A percentile compares a stretch with the other conserved stretches of the same genome.
Conservation (phyloP, 2,113 vertebrate species). For the Protobothrops flavoviridis region DNA sequence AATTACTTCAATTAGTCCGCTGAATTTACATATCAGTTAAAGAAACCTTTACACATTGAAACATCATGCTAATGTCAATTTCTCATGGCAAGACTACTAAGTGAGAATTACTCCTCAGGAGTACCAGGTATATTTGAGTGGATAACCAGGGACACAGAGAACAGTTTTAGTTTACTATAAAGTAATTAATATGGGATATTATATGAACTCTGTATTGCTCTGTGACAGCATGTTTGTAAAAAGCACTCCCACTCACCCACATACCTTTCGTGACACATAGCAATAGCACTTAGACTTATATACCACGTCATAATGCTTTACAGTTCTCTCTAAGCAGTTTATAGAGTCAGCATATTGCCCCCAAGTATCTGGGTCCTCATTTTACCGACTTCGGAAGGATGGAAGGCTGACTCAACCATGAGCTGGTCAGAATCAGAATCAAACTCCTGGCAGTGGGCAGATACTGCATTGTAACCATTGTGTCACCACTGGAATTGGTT, state of each 20-base stretch:
- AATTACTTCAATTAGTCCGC: background rate
- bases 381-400: no score
- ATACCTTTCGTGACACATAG: background rate
- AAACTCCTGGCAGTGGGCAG: no score
- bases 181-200: background rate
- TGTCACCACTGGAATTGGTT: background rate
- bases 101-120: background rate
- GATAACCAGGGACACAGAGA: background rate
- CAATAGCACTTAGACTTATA: no score
- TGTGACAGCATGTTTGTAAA: background rate
- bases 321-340: no score
- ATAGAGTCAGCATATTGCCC: no score
- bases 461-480: no score
- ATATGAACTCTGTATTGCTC: background rate
- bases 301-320: no score
- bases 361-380: no score
- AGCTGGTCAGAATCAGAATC: no score
- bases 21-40: background rate
- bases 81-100: background rate
- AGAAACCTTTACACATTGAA: background rate
- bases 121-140: background rate
- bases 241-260: background rate
- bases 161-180: background rate
- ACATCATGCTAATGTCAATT: background rate
- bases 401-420: no score